Evolutionary conservation across 2,113 vertebrate genomes (phyloP).

Genomic region (Acanthisitta chloris): DNA sequence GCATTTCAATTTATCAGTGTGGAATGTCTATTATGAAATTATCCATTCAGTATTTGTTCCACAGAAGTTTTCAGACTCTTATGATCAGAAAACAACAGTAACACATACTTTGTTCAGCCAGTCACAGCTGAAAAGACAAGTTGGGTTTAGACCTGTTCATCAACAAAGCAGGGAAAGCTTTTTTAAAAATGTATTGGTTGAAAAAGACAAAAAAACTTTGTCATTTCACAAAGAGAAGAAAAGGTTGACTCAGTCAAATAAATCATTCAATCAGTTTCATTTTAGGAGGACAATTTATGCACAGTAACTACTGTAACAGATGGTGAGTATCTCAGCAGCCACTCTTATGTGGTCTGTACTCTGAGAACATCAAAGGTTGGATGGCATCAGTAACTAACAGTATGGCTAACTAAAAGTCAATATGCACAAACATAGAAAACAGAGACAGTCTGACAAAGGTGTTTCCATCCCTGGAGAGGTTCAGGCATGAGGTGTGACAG

Average conservation of each 20-base stretch:
- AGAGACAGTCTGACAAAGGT: neutral
- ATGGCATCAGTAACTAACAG: neutral
- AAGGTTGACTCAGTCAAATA: neutral
- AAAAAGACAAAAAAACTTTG: neutral
- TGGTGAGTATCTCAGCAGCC: neutral
- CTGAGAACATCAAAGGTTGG: neutral
- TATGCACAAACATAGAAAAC: neutral
- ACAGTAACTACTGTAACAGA: neutral
- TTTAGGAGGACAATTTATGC: neutral
- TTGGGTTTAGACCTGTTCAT: neutral
- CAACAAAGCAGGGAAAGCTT: neutral
- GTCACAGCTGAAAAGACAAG: neutral
- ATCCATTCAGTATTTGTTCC: neutral
- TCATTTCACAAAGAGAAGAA: neutral
- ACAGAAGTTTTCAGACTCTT: neutral
- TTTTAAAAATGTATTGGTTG: fast-evolving
- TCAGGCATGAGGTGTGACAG: neutral
- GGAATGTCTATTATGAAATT: neutral
- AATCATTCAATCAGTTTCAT: neutral
- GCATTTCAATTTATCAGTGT: neutral
- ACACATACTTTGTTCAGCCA: neutral
- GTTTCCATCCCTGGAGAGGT: neutral
- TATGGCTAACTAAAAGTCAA: neutral
- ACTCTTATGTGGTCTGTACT: neutral
- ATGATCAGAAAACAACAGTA: neutral